A percentile compares a stretch with the other conserved stretches of the same genome.
Conservation (phyloP, 2,113 vertebrate species). For the Geococcyx californianus region DNA sequence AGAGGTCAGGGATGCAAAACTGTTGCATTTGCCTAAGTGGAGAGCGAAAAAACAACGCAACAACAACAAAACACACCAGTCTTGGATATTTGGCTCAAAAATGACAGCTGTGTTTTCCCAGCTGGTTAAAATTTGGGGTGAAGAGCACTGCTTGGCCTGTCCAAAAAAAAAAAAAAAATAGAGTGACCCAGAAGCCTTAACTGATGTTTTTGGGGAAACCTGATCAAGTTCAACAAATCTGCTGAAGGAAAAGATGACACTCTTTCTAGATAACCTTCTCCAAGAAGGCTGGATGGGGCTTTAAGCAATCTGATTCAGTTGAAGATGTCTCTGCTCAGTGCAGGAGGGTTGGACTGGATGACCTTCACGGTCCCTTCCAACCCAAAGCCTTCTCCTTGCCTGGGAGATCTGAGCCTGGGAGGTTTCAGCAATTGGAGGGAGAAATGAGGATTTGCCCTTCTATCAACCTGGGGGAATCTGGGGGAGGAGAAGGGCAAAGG, state of each 20-base stretch:
- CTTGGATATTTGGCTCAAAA: not conserved
- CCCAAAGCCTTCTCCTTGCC: too few species aligned
- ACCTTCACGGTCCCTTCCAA: too few species aligned
- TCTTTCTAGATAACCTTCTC: not conserved
- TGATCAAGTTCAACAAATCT: not conserved
- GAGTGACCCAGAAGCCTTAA: not conserved
- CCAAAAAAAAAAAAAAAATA: not conserved
- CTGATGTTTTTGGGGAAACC: not conserved
- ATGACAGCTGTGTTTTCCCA: not conserved
- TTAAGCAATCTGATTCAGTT: too few species aligned
- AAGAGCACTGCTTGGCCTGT: not conserved
- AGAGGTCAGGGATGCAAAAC: not conserved
- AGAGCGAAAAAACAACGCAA: not conserved
- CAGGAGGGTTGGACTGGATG: too few species aligned
- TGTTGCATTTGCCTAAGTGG: not conserved
- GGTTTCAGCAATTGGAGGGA: accelerated
- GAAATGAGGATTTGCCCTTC: not conserved
- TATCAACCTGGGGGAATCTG: not conserved
- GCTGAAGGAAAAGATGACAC: not conserved
- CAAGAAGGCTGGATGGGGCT: not conserved
- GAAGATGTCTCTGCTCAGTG: too few species aligned
- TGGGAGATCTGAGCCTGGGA: not conserved
- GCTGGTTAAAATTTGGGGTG: not conserved
- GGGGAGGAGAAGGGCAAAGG: not conserved
- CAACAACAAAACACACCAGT: not conserved